Evolutionary conservation across 2,797 vertebrate species (phyloP), one percentile per base, ranked within the genome.

Genomic region (Morus bassanus): DNA sequence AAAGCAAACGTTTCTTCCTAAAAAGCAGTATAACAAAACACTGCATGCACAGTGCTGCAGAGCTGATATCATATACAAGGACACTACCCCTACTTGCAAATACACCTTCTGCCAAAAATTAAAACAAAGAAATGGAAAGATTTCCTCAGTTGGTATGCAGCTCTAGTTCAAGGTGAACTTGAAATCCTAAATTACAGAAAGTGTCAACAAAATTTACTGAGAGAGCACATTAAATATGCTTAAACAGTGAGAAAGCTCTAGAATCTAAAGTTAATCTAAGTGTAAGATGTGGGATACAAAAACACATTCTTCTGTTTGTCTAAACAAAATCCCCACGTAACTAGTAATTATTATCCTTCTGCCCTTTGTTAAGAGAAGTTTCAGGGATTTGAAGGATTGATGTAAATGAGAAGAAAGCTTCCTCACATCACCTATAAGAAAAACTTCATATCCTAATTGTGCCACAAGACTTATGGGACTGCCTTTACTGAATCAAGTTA

Each of bases 141-240:
- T 35, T 69, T 73, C 35, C 43, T 78, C 67, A 43, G 73, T 60
- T 79, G 45, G 60, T 73, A 92, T 50, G 82, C 73, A 95, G 73
- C n/a, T 86, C 51, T 22, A 84, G 82, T 45, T 88, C 85, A 92
- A 89, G 87, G 82, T 93, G 87, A 97, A 92, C 67, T 85, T 91
- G 75, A 93, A 92, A 88, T 84, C n/a, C 54, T 93, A 75, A 91
- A 85, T 76, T 91, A 88, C 50, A 92, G 39, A 78, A 93, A 75
- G 33, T 4, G 33, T 78, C 91, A 95, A 85, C 75, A 96, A 43
- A 91, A 83, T 88, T 77, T 92, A 74, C 81, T 30, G 56, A 83
- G 53, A 82, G 57, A 2, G 12, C 37, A 89, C 95, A 94, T 75
- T 86, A 90, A 88, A 76, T 39, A 69, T 3, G 8, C 59, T 81